These are phyloP conservation scores for Epistrophella euchroma DNA, from an alignment of 2,888 invertebrate species.

Conservation along the genomic window DNA sequence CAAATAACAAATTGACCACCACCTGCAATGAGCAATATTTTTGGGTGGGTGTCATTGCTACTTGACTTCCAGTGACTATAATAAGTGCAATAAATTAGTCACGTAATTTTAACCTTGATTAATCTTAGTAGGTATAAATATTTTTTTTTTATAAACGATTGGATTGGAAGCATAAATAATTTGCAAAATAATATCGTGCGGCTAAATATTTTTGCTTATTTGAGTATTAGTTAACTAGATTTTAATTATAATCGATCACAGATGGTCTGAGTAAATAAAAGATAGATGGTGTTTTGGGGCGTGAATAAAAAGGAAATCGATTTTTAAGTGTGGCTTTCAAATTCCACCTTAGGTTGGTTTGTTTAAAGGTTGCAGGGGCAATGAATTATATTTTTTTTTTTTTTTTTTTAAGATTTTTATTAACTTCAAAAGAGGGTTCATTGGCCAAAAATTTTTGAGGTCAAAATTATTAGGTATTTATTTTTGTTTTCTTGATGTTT, in stretches of 20 bases:
- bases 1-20: conserved; percentile 23
- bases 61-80: conserved; percentile 10
- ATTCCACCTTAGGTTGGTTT: conserved; percentile 36
- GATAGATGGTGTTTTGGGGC: conserved; percentile 27
- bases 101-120: conserved; percentile 18
- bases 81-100: conserved; percentile 24
- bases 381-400: background rate
- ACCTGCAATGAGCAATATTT: conserved; percentile 15
- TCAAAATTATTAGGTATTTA: background rate
- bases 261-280: background rate
- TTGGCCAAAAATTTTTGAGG: conserved; percentile 23
- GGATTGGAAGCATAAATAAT: background rate
- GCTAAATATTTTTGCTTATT: background rate
- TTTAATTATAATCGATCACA: conserved; percentile 32
- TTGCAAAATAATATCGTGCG: background rate
- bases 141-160: no score
- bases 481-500: background rate
- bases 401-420: background rate
- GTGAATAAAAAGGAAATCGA: conserved; percentile 53
- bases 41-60: conserved; percentile 27
- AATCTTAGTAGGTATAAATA: no score
- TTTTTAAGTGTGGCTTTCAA: conserved; percentile 58
- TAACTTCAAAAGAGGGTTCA: conserved; percentile 4
- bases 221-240: conserved; percentile 14
- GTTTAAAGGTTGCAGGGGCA: conserved; percentile 41